Evolutionary conservation across 1,140 invertebrate species (phyloP).

Genomic region (Cecropterus lyciades): DNA sequence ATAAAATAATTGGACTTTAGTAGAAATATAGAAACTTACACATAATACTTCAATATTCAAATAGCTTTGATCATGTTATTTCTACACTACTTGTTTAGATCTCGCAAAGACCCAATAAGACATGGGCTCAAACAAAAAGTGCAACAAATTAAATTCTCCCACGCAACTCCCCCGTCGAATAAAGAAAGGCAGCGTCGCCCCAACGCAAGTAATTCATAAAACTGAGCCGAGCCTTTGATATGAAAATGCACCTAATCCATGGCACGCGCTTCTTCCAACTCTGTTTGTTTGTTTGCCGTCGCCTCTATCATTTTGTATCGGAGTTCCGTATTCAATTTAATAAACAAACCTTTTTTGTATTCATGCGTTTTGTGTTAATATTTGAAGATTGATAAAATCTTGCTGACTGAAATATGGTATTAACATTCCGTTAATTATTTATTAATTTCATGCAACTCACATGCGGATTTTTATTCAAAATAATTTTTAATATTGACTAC

Average conservation of each 20-base stretch:
- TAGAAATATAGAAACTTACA: too few species aligned
- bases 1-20: too few species aligned
- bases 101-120: slow-evolving; percentile 9
- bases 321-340: slow-evolving; percentile 10
- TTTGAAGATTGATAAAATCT: too few species aligned
- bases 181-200: slow-evolving; percentile 65
- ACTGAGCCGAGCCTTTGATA: slow-evolving; percentile 73
- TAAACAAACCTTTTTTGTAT: not conserved
- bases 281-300: slow-evolving; percentile 60
- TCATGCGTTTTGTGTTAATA: slow-evolving; percentile 47
- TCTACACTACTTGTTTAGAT: too few species aligned
- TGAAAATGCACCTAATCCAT: slow-evolving; percentile 78
- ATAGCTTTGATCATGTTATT: too few species aligned
- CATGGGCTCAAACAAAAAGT: slow-evolving; percentile 54
- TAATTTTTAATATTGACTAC: too few species aligned
- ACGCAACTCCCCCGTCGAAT: slow-evolving; percentile 58
- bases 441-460: too few species aligned
- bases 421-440: not conserved
- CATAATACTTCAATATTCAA: too few species aligned
- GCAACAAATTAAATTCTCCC: slow-evolving; percentile 78
- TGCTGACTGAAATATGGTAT: too few species aligned
- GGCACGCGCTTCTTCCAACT: slow-evolving; percentile 64
- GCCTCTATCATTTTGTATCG: slow-evolving; percentile 44
- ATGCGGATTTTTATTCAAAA: too few species aligned
- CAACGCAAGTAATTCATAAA: slow-evolving; percentile 75